A percentile compares a stretch with the other conserved stretches of the same genome.
phyloP scores from a whole-genome alignment of 2,113 vertebrate species.

The Thalassarche chlororhynchos region DNA sequence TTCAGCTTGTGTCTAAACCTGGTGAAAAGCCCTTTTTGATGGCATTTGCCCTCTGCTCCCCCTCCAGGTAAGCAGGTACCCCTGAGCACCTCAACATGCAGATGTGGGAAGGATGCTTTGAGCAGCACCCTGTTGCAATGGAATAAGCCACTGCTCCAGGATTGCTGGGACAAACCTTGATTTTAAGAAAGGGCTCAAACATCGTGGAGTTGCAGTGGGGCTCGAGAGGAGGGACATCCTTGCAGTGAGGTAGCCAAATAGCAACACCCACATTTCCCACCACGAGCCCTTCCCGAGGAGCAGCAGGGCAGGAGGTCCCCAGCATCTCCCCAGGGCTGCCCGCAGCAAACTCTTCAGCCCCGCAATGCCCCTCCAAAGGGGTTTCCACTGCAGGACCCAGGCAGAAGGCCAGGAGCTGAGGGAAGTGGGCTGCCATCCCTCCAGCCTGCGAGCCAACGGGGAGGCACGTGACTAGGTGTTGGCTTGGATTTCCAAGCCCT shows the following conservation, averaged over 20 bases:
- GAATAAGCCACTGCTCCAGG: not conserved
- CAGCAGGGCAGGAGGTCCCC: not conserved
- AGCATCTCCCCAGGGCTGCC: not conserved
- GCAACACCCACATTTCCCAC: not conserved
- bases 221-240: not conserved
- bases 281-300: not conserved
- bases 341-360: not conserved
- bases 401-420: not conserved
- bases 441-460: not conserved
- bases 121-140: not conserved
- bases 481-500: conserved; percentile 38
- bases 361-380: not conserved
- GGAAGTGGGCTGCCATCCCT: not conserved
- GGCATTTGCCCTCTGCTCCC: not conserved
- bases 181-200: not conserved
- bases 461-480: not conserved
- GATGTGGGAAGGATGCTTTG: not conserved
- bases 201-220: not conserved
- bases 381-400: not conserved
- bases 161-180: not conserved
- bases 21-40: not conserved
- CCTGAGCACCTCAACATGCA: not conserved
- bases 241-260: not conserved
- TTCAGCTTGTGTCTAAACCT: not conserved
- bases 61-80: not conserved